Percentiles rank a stretch among this genome's conserved stretches.
Evolutionary conservation across 2,797 vertebrate species (phyloP).

Genomic region (Kryptolebias ocellatus): DNA sequence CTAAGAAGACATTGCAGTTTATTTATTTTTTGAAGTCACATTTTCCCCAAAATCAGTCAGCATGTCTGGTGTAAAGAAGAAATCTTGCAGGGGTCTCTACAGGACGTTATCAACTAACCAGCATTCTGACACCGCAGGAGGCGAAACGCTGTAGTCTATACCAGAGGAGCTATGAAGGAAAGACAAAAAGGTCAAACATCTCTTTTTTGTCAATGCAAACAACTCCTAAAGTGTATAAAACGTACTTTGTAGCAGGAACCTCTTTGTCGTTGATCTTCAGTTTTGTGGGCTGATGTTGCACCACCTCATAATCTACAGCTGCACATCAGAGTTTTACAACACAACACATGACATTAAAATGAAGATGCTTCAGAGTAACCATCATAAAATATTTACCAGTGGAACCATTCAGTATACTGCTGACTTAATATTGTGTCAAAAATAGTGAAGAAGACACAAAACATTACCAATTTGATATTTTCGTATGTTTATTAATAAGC

Average conservation of each 20-base stretch:
- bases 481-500: no score
- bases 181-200: neutral
- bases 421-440: no score
- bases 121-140: slow-evolving; percentile 33
- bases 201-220: neutral
- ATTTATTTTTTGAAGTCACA: neutral
- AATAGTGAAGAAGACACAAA: no score
- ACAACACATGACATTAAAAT: neutral
- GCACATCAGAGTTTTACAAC: slow-evolving; percentile 22
- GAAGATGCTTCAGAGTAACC: no score
- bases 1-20: no score
- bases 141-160: slow-evolving; percentile 54
- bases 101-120: slow-evolving; percentile 62
- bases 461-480: neutral
- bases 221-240: neutral
- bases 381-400: no score
- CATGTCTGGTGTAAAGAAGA: slow-evolving; percentile 20
- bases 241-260: slow-evolving; percentile 38
- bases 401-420: no score
- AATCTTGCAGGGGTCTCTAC: slow-evolving; percentile 54
- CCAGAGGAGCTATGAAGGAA: slow-evolving; percentile 36
- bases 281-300: slow-evolving; percentile 26
- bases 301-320: slow-evolving; percentile 65
- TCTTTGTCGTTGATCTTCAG: slow-evolving; percentile 62
- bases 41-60: neutral